Percentiles rank a stretch among this genome's conserved stretches.
Evolutionary conservation across 2,797 vertebrate species (phyloP).

Genomic region (Megalops cyprinoides): DNA sequence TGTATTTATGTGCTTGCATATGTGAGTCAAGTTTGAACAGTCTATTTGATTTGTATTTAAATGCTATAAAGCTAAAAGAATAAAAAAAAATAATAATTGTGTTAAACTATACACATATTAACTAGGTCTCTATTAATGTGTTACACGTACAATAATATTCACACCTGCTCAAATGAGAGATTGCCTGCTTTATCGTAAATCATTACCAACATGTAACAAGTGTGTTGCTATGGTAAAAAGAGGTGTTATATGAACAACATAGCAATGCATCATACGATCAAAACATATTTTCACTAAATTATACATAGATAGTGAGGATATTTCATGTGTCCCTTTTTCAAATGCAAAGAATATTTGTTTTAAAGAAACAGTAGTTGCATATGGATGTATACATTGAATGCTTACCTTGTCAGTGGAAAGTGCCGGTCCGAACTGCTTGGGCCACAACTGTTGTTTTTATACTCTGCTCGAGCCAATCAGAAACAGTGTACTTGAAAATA

Average conservation of each 20-base stretch:
- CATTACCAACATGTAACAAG: neutral
- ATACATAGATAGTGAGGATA: neutral
- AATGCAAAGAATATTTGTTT: neutral
- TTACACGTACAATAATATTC: neutral
- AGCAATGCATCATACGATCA: neutral
- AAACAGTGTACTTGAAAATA: constrained; percentile 7
- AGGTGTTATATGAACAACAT: neutral
- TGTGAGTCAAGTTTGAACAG: no score
- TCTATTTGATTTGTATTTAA: neutral
- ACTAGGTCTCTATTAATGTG: neutral
- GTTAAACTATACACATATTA: no score
- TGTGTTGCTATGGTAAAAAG: neutral
- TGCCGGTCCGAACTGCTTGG: neutral
- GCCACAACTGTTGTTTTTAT: constrained; percentile 19
- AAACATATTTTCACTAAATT: neutral
- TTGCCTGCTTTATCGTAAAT: neutral
- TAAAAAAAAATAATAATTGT: no score
- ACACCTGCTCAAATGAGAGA: neutral
- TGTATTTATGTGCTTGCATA: neutral
- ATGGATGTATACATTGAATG: constrained; percentile 1
- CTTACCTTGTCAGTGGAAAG: constrained; percentile 30
- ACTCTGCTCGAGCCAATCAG: constrained; percentile 29
- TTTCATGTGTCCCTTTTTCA: neutral
- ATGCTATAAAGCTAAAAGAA: neutral
- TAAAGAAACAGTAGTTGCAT: neutral